These are phyloP conservation scores for Drosophila aldrichi DNA, from an alignment of 2,888 invertebrate species.

Conservation along the genomic window DNA sequence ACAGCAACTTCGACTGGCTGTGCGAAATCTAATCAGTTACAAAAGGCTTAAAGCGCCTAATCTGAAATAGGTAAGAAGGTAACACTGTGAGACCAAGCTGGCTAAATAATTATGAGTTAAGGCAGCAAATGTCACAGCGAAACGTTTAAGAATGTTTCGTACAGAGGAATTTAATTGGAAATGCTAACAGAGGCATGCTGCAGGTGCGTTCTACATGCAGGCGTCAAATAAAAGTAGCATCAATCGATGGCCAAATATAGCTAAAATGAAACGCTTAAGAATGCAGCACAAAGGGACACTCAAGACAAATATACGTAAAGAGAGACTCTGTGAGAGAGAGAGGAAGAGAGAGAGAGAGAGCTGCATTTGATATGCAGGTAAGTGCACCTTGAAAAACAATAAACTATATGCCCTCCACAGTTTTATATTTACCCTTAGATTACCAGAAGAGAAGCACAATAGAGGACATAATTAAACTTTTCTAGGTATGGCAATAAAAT, in stretches of 20 bases:
- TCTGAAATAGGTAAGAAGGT: constrained; percentile 24
- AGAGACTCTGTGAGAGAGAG: no score
- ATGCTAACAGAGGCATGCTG: background rate
- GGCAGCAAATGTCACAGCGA: background rate
- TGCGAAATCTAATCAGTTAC: constrained; percentile 55
- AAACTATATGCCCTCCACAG: background rate
- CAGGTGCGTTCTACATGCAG: background rate
- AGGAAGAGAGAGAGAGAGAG: background rate
- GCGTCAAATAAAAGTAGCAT: background rate
- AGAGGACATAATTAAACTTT: background rate
- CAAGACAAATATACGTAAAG: background rate
- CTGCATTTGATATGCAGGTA: background rate
- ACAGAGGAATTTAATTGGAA: background rate
- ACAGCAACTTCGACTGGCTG: constrained; percentile 39
- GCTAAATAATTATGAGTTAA: constrained; percentile 17
- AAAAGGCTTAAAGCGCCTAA: constrained; percentile 48
- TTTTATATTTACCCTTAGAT: background rate
- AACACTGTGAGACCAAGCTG: background rate
- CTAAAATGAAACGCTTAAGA: background rate
- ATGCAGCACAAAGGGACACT: background rate
- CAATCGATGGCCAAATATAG: background rate
- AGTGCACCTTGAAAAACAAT: background rate
- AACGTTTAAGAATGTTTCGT: constrained; percentile 1
- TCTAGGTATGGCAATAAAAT: background rate
- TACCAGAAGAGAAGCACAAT: background rate